Conservation (phyloP, 2,113 vertebrate species). For the Sapayoa aenigma region DNA sequence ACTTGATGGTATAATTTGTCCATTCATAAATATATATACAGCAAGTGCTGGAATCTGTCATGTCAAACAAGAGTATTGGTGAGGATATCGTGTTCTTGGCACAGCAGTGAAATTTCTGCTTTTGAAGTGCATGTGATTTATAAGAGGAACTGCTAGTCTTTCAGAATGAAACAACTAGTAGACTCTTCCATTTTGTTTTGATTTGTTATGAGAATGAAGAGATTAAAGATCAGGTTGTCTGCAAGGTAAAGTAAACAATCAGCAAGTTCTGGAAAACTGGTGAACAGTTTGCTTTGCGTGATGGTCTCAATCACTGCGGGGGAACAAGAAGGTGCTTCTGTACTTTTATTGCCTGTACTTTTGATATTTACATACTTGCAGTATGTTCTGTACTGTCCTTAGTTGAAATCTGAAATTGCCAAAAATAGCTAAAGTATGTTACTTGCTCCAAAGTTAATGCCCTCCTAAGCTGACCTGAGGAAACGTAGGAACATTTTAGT, state of each 20-base stretch:
- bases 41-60: neutral
- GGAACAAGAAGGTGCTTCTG: neutral
- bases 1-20: neutral
- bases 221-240: neutral
- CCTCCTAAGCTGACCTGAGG: neutral
- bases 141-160: neutral
- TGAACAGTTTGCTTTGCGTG: neutral
- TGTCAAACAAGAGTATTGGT: neutral
- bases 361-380: neutral
- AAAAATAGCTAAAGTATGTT: neutral
- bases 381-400: neutral
- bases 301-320: neutral
- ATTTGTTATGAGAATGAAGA: neutral
- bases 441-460: neutral
- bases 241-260: neutral
- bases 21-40: neutral
- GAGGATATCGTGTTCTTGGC: neutral
- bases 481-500: neutral
- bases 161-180: neutral
- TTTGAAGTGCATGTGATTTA: neutral
- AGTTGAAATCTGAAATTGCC: neutral
- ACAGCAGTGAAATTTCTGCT: neutral
- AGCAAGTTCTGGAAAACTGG: neutral
- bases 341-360: neutral
- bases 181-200: neutral